phyloP scores from a whole-genome alignment of 2,888 invertebrate genomes.

The Alentia gelatinosa region DNA sequence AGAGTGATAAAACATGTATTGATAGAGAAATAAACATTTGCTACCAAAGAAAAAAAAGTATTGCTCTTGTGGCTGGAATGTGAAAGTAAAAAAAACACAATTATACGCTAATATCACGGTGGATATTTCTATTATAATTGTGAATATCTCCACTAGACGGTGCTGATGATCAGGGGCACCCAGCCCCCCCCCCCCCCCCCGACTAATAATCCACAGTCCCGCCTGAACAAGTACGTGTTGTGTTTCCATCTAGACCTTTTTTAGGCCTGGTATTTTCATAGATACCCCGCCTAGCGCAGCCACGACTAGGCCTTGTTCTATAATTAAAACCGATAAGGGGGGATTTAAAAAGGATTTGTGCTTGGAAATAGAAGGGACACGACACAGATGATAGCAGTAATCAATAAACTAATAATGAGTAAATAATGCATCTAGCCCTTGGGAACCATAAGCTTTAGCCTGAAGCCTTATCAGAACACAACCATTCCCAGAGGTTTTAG shows the following conservation, averaged over 20 bases:
- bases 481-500: not conserved
- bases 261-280: not conserved
- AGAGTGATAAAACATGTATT: no score
- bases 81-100: no score
- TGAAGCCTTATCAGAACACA: not conserved
- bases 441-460: not conserved
- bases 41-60: no score
- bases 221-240: not conserved
- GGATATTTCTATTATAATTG: no score
- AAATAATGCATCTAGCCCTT: constrained; percentile 8
- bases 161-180: no score
- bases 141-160: no score
- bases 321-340: not conserved
- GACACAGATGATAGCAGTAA: not conserved
- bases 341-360: not conserved
- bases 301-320: not conserved
- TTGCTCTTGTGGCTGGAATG: no score
- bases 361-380: not conserved
- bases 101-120: no score
- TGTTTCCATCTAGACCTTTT: not conserved
- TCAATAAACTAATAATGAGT: constrained; percentile 26
- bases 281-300: not conserved
- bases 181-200: no score
- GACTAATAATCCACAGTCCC: not conserved
- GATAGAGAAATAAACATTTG: no score